Evolutionary conservation across 2,797 vertebrate species (phyloP), one percentile per base, ranked within the genome.

Genomic region (Cynodonichthys magdalenae): DNA sequence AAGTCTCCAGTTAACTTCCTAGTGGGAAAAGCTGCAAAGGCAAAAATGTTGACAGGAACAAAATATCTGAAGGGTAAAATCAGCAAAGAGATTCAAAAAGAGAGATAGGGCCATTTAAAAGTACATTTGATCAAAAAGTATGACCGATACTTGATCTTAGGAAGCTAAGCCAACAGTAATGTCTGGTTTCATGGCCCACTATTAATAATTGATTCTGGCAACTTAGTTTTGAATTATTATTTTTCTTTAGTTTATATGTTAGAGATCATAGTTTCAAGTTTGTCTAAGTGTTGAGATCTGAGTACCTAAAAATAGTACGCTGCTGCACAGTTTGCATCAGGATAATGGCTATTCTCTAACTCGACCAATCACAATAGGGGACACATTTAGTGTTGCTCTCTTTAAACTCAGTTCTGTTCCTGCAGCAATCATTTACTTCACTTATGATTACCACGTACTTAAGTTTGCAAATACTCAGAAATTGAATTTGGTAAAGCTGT

Each of bases 371-470:
- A 56, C n/a, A 78, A 39, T 44, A 50, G 56, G 31, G 24, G 48
- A 64, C 47, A 20, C 27, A 61, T 56, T 74, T 34, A 41, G 6
- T 50, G 15, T 45, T 29, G 55, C 51, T 74, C 45, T 15, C 34
- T 55, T 69, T 34, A 42, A 42, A 48, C 34, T 27, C 18, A 1
- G 19, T 41, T 60, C 17, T 39, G 31, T 63, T 77, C 59, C 52
- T 60, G 44, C 52, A 69, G 31, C 61, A 55, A 63, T 74, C 67
- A 74, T 55, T 59, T 67, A 72, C 72, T 79, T 71, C 19, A 74
- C 58, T 59, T 74, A 50, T 63, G 50, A 78, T 76, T 68, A 70
- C 54, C 59, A 65, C 59, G 28, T 46, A 74, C 65, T 78, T 71
- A 73, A 68, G 55, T 50, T 9, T 42, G 10, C 11, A 59, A 78